Evolutionary conservation across 2,888 invertebrate species (phyloP), one percentile per base, ranked within the genome.

Genomic region (Plagiodera versicolora): DNA sequence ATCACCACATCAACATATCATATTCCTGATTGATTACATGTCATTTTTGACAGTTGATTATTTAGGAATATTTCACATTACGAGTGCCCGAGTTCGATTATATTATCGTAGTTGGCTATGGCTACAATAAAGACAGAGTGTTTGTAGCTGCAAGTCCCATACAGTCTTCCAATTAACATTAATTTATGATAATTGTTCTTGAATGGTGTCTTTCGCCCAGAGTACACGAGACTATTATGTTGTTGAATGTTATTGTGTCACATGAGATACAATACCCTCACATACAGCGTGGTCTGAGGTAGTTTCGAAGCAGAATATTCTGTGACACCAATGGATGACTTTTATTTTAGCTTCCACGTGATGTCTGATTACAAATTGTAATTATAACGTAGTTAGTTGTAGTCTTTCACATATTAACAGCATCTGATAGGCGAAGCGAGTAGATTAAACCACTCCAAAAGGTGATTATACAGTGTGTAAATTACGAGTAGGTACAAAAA

Each of bases 101-200:
- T 39, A 8, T 11, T 14, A 39, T 39, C 14, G 39, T 14, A 11
- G 39, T 14, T 39, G n/a, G 39, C 14, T 39, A 14, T 11, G 39
- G 39, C 14, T 11, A 39, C n/a, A n/a, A n/a, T 39, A 39, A n/a
- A 39, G 39, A 39, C 39, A 11, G 11, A 28, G 39, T 11, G 17
- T 32, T 18, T 51, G 50, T 51, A 9, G 35, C 50, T 24, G 1
- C 17, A 17, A 18, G 32, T 51, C 17, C 35, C 35, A 52, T 52
- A 19, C 39, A 19, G 52, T 9, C 52, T 52, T 20, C 20, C 52
- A 52, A 35, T 52, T 52, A 52, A 52, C 39, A 35, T 52, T 52
- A 52, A 52, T 52, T 52, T 52, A 52, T 52, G 52, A 52, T 52
- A 52, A 52, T 52, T 39, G 19, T 35, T 30, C 39, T 52, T 52